phyloP scores from a whole-genome alignment of 2,797 vertebrate genomes.

The Coluber constrictor region DNA sequence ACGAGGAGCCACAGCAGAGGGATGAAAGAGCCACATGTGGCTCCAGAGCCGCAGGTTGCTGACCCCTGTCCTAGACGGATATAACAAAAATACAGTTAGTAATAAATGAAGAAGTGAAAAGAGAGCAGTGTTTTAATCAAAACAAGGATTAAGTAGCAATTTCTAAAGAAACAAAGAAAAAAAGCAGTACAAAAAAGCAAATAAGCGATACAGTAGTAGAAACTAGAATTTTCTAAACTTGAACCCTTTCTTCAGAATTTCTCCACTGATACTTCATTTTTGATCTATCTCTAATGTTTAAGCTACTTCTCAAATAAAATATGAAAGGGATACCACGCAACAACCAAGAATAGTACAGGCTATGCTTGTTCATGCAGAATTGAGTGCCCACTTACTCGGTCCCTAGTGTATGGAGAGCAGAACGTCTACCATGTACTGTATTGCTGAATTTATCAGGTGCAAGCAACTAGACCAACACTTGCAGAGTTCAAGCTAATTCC shows the following conservation, averaged over 20 bases:
- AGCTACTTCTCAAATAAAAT: background rate
- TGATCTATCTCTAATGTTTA: background rate
- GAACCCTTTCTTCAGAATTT: background rate
- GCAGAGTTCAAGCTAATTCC: background rate
- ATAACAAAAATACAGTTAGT: background rate
- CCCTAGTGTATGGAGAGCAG: background rate
- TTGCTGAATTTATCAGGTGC: background rate
- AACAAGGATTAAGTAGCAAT: background rate
- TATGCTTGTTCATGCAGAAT: background rate
- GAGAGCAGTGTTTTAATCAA: background rate
- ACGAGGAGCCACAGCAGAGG: too few relatives aligned
- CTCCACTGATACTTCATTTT: background rate
- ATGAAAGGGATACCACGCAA: background rate
- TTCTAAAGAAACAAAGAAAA: background rate
- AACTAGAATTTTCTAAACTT: background rate
- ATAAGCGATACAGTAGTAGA: background rate
- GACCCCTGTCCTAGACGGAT: background rate
- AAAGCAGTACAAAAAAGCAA: background rate
- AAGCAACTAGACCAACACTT: background rate
- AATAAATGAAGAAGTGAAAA: background rate
- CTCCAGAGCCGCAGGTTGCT: too few relatives aligned
- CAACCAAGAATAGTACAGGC: background rate
- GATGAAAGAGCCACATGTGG: too few relatives aligned
- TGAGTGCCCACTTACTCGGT: background rate
- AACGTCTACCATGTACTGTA: background rate